phyloP scores from a whole-genome alignment of 1,140 invertebrate species.

The Drosophila repletoides region DNA sequence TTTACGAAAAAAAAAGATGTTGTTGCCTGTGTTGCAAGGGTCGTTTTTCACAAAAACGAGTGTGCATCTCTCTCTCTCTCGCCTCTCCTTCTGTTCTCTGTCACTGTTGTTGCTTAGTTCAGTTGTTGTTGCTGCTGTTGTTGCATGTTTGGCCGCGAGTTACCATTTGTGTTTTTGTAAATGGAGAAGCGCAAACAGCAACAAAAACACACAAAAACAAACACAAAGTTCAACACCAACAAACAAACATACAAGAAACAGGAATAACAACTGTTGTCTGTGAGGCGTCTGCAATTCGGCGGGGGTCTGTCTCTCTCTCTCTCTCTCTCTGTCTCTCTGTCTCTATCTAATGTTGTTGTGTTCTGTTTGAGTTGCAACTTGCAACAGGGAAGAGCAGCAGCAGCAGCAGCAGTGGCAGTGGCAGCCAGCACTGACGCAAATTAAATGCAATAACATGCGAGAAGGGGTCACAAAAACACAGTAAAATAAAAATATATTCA shows the following conservation, averaged over 20 bases:
- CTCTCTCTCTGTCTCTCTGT: slow-evolving; percentile 4
- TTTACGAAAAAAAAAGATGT: slow-evolving; percentile 23
- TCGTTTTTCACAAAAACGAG: slow-evolving; percentile 51
- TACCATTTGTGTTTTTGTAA: slow-evolving; percentile 59
- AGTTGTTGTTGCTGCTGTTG: slow-evolving; percentile 43
- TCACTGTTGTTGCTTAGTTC: not conserved
- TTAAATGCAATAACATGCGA: slow-evolving; percentile 74
- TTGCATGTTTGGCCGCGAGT: slow-evolving; percentile 72
- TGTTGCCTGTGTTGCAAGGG: slow-evolving; percentile 7
- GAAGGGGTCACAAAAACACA: slow-evolving; percentile 33
- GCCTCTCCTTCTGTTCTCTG: not conserved
- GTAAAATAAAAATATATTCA: slow-evolving; percentile 48
- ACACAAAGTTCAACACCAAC: slow-evolving; percentile 9
- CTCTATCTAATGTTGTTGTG: not conserved
- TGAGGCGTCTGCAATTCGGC: slow-evolving; percentile 49
- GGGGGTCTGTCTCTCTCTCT: slow-evolving; percentile 5
- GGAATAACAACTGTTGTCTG: slow-evolving; percentile 64
- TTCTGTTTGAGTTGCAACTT: too few relatives aligned
- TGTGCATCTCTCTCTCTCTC: slow-evolving; percentile 27
- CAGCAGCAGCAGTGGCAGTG: too few relatives aligned
- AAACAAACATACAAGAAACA: slow-evolving; percentile 15
- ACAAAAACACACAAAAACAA: slow-evolving; percentile 19
- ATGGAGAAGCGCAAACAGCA: slow-evolving; percentile 28
- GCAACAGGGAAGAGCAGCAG: too few relatives aligned
- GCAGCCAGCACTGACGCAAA: slow-evolving; percentile 59